Evolutionary conservation across 1,140 invertebrate species (phyloP).

Genomic region (Glossosoma conforme): DNA sequence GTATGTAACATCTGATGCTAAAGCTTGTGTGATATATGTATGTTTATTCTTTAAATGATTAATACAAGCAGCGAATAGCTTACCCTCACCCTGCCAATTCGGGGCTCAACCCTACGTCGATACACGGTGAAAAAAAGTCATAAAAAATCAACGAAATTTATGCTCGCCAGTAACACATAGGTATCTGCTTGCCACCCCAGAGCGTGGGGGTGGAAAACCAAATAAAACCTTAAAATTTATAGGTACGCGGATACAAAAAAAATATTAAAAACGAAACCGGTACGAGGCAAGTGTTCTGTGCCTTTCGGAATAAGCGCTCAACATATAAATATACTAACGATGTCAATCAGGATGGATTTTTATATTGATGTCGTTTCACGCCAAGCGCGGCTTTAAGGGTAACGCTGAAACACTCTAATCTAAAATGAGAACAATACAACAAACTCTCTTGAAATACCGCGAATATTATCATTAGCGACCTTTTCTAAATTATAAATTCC

Average conservation of each 20-base stretch:
- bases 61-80: constrained; percentile 19
- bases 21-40: too few species aligned
- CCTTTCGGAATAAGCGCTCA: constrained; percentile 13
- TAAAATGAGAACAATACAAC: too few species aligned
- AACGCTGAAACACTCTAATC: too few species aligned
- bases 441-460: too few species aligned
- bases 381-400: too few species aligned
- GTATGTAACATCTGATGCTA: too few species aligned
- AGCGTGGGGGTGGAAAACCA: constrained; percentile 8
- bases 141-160: constrained; percentile 30
- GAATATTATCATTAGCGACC: too few species aligned
- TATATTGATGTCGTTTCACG: too few species aligned
- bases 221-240: constrained; percentile 29
- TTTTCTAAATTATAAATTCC: too few species aligned
- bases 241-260: constrained; percentile 21
- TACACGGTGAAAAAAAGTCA: constrained; percentile 27
- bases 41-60: constrained; percentile 25
- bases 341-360: too few species aligned
- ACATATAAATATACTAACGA: too few species aligned
- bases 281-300: constrained; percentile 19
- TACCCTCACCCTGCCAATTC: constrained; percentile 10
- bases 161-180: constrained; percentile 13
- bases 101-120: constrained; percentile 17
- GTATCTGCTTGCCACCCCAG: neutral
- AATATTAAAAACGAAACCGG: constrained; percentile 25